Evolutionary conservation across 2,888 invertebrate genomes (phyloP), one percentile per base, ranked within the genome.

Genomic region (Toxonevra muliebris): DNA sequence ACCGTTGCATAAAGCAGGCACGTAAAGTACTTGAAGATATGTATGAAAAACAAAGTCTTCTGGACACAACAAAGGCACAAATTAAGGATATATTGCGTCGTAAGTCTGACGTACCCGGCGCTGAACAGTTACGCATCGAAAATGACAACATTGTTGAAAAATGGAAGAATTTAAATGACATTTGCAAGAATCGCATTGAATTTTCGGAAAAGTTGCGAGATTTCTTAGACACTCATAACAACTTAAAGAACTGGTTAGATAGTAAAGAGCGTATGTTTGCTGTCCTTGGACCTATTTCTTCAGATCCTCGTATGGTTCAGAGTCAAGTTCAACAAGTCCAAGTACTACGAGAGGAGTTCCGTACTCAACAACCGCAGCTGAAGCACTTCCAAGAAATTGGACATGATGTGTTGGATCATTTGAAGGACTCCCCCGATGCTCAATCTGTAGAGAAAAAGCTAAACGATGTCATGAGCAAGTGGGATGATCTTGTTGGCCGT

Each of bases 211-310:
- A 96, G 80, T 89, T 96, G 82, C 94, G 94, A 77, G 95, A 96
- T 83, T 95, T 98, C 89, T 91, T 94, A 76, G 97, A 97, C 80
- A 93, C 93, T 0, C 92, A 95, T 81, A 93, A 92, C 80, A 92
- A 91, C 73, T 87, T 98, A 66, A 89, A 91, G 9, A 91, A 91
- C 66, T 98, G 98, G 97, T 87, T 98, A 55, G 89, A 89, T 41
- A 93, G 95, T 74, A 98, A 98, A 86, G 97, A 97, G 79, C 92
- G 95, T 76, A 97, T 98, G 97, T 88, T 98, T 85, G 91, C 93
- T 0, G 97, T 97, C 0, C 87, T 98, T 0, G 98, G 98, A 17
- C 97, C 97, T 0, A 96, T 98, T 78, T 96, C 97, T 0, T 94
- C 96, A 0, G 98, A 98, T 85, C 95, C 97, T 0, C 89, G 96